Conservation (phyloP, 92 coral and sea anemone species). For the Isaurus tuberculatus region DNA sequence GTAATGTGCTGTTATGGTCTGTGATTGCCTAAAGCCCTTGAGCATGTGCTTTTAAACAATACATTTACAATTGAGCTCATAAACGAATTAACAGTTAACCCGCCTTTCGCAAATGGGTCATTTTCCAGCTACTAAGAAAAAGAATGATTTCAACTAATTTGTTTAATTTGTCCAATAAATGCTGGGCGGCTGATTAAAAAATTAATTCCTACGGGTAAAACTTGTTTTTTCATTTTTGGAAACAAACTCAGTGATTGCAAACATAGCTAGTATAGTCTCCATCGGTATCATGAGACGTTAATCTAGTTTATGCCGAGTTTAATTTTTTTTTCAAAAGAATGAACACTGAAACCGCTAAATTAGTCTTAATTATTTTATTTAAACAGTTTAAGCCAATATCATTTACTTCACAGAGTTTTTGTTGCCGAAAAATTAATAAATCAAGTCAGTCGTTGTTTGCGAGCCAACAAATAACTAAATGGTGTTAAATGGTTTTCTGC, state of each 20-base stretch:
- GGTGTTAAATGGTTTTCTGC: neutral
- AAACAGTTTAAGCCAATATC: neutral
- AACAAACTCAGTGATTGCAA: neutral
- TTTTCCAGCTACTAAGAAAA: slow-evolving; percentile 15
- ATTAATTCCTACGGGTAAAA: neutral
- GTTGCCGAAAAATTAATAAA: neutral
- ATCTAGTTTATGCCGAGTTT: neutral
- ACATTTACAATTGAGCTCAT: slow-evolving; percentile 32
- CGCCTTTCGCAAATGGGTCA: slow-evolving; percentile 49
- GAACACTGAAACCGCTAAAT: neutral
- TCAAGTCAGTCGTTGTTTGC: neutral
- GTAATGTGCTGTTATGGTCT: slow-evolving; percentile 4
- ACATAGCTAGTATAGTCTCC: neutral
- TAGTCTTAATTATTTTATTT: neutral
- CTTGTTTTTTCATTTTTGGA: neutral
- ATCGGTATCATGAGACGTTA: no score
- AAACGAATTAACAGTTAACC: slow-evolving; percentile 46
- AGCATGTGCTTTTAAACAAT: slow-evolving; percentile 49
- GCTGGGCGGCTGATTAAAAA: neutral
- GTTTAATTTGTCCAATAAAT: slow-evolving; percentile 38
- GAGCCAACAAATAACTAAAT: neutral
- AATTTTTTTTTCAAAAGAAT: neutral
- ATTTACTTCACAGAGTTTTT: neutral
- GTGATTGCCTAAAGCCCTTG: slow-evolving; percentile 46
- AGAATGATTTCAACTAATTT: slow-evolving; percentile 31